phyloP scores from a whole-genome alignment of 2,888 invertebrate genomes.

The Hololepta plana region DNA sequence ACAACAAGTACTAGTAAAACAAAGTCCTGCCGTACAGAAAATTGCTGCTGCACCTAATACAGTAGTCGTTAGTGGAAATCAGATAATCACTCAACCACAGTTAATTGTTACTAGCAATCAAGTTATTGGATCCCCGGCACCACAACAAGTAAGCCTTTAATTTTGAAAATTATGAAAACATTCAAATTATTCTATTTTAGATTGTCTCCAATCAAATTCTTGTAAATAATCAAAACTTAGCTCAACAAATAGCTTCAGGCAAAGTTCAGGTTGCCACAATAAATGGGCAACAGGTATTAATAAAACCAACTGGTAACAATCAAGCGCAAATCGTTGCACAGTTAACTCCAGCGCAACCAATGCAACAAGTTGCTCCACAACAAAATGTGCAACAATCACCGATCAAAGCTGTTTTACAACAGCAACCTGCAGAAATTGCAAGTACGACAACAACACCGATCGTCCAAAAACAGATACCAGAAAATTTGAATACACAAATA shows the following conservation, averaged over 20 bases:
- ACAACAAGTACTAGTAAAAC: too few species aligned
- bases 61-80: slow-evolving; percentile 23
- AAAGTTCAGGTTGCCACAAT: slow-evolving; percentile 71
- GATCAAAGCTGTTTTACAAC: too few species aligned
- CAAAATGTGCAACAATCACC: too few species aligned
- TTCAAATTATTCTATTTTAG: slow-evolving; percentile 19
- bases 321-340: slow-evolving; percentile 64
- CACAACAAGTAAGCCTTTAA: slow-evolving; percentile 7
- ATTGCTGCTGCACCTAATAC: slow-evolving; percentile 16
- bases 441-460: slow-evolving; percentile 7
- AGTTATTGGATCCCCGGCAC: slow-evolving; percentile 2
- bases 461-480: slow-evolving; percentile 11
- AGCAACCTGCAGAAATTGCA: too few species aligned
- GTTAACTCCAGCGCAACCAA: slow-evolving; percentile 30
- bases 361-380: slow-evolving; percentile 1
- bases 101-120: too few species aligned
- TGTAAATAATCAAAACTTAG: slow-evolving; percentile 57
- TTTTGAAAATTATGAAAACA: too few species aligned
- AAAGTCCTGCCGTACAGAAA: slow-evolving; percentile 29
- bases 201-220: slow-evolving; percentile 47
- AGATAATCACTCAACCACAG: slow-evolving; percentile 22
- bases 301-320: slow-evolving; percentile 59
- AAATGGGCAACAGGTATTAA: slow-evolving; percentile 70
- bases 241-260: slow-evolving; percentile 65
- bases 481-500: slow-evolving; percentile 12